Evolutionary conservation across 2,888 invertebrate genomes (phyloP), one percentile per base, ranked within the genome.

Genomic region (Dusona sp.): DNA sequence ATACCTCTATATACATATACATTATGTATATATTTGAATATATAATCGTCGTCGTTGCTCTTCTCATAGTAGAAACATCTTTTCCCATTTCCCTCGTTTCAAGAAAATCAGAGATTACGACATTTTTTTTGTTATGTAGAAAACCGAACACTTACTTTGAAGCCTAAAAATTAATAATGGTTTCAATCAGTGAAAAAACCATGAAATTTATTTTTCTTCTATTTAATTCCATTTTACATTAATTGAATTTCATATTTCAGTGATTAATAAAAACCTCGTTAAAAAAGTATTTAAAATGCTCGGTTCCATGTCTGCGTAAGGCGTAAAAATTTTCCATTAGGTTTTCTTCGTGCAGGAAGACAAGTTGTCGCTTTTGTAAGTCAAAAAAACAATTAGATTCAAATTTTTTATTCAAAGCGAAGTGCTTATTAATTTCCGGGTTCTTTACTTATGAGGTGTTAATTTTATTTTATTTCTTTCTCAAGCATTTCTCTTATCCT

Each of bases 21-120:
- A 54, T 57, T 42, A 36, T 25, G 36, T 57, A 36, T 25, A 57
- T 29, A 61, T 61, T 61, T 61, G 29, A 61, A 61, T 61, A 61
- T 16, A 13, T 29, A 61, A 16, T 29, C 29, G 29, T 16, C 61
- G 25, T 25, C 13, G 61, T 7, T 13, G 29, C 29, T 61, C 61
- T 29, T 29, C 61, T 61, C 29, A 16, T 25, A 29, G 6, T 45
- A 6, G 25, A 68, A 68, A 45, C 25, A 68, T 65, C 65, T 65
- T 65, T 38, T 61, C 61, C 61, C 16, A 29, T 61, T 61, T 61
- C 4, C 29, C 61, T 16, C 6, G 29, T 61, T 29, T 16, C 25
- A 7, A 13, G 29, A 29, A 29, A 4, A 29, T 29, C 29, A 16
- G 29, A 13, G 0, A 61, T 61, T 61, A 29, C 61, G 61, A 61